Evolutionary conservation across 2,888 invertebrate species (phyloP).

Genomic region (Chrysolina americana): DNA sequence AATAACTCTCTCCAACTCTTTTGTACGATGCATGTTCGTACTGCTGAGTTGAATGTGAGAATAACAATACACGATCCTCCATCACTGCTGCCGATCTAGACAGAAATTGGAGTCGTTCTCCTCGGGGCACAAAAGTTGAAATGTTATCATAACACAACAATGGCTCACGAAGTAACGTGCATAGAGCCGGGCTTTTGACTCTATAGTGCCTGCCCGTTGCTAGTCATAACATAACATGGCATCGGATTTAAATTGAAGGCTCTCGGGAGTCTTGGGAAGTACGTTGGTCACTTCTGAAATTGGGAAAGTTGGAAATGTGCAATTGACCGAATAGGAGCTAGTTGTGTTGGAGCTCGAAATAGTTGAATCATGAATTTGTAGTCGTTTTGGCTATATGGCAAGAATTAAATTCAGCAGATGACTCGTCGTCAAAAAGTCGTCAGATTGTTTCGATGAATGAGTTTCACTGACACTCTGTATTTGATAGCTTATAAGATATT

Average conservation of each 20-base stretch:
- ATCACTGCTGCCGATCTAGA: slow-evolving; percentile 45
- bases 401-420: too few relatives aligned
- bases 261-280: slow-evolving; percentile 16
- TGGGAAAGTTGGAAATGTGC: slow-evolving; percentile 32
- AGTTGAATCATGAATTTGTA: not conserved
- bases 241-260: slow-evolving; percentile 7
- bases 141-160: slow-evolving; percentile 38
- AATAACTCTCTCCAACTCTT: not conserved
- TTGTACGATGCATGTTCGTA: not conserved
- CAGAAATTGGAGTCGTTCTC: slow-evolving; percentile 50
- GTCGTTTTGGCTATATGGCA: too few relatives aligned
- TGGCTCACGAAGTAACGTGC: slow-evolving; percentile 17
- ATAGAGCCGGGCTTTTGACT: slow-evolving; percentile 30
- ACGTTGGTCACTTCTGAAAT: slow-evolving; percentile 1
- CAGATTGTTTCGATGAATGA: too few relatives aligned
- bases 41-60: not conserved
- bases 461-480: too few relatives aligned
- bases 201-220: slow-evolving; percentile 35
- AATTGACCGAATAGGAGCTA: slow-evolving; percentile 23
- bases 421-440: too few relatives aligned
- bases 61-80: slow-evolving; percentile 39
- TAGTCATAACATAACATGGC: slow-evolving; percentile 40
- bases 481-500: too few relatives aligned
- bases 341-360: not conserved
- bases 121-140: slow-evolving; percentile 42